Evolutionary conservation across 2,797 vertebrate species (phyloP).

Genomic region (Orestias chungarensis): DNA sequence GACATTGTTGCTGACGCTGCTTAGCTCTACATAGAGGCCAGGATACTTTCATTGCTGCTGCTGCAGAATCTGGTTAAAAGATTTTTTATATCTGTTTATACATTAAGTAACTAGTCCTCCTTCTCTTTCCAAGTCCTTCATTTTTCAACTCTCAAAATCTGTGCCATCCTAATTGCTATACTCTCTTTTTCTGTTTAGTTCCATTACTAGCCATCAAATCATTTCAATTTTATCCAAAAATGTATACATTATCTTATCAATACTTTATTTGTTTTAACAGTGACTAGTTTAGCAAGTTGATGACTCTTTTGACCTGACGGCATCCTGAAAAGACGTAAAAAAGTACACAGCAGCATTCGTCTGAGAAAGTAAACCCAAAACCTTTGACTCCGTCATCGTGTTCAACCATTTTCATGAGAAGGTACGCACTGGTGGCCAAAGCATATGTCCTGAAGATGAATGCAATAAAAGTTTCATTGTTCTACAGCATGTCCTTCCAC

Average conservation of each 20-base stretch:
- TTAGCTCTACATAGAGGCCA: not conserved
- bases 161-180: not conserved
- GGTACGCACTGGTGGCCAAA: not conserved
- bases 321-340: not conserved
- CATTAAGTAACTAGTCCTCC: not conserved
- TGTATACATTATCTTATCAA: not conserved
- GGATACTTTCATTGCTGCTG: not conserved
- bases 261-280: not conserved
- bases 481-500: not conserved
- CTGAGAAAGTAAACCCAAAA: not conserved
- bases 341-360: not conserved
- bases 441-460: not conserved
- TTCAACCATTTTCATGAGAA: not conserved
- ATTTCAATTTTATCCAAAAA: not conserved
- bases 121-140: not conserved
- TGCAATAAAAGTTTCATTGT: not conserved
- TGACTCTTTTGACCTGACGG: not conserved
- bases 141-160: not conserved
- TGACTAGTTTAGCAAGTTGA: not conserved
- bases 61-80: not conserved
- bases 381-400: not conserved
- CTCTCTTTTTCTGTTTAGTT: not conserved
- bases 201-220: not conserved
- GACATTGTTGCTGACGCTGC: not conserved
- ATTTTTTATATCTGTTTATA: not conserved